Evolutionary conservation across 2,797 vertebrate genomes (phyloP), one percentile per base, ranked within the genome.

Genomic region (Orestias chungarensis): DNA sequence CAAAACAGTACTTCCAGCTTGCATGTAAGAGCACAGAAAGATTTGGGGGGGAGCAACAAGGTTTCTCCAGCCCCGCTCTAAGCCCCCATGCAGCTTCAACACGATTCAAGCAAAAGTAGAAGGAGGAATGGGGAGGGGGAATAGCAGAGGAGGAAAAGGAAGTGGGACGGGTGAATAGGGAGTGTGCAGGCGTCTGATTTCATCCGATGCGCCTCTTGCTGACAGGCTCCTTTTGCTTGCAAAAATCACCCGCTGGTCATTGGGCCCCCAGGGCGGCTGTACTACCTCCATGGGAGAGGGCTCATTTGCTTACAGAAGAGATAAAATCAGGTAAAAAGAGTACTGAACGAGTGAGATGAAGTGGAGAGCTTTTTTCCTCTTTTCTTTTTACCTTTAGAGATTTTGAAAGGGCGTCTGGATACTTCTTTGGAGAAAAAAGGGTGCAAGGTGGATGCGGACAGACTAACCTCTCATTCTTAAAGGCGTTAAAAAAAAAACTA

Each of bases 141-240:
- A 78, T 67, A 75, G 61, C 25, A 42, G 65, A 52, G 59, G 67
- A 43, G 57, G 42, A 29, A 64, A 52, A 64, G 54, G 55, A 33
- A 43, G 73, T 68, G 65, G 66, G 44, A 71, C 57, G 62, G 40
- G 64, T 70, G 73, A 76, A 80, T 17, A 64, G 59, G 59, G 38
- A 64, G 35, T 35, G 38, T 42, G 38, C 23, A 85, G 76, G 69
- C 81, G 83, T 94, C 90, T 89, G 80, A 87, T 93, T 90, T 94
- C 93, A 94, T 83, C 92, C 93, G 87, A 92, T 85, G 91, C 89
- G 92, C 91, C 88, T 92, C 89, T 91, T 88, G 88, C 87, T 87
- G 88, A 92, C 87, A 78, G 90, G 87, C 85, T 93, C 88, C 88
- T 87, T 91, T 91, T 93, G 90, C 89, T 92, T 90, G 84, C 88